Conservation (phyloP, 30 jellyfish, hydroid and myxozoan species). For the Haliclystus octoradiatus region DNA sequence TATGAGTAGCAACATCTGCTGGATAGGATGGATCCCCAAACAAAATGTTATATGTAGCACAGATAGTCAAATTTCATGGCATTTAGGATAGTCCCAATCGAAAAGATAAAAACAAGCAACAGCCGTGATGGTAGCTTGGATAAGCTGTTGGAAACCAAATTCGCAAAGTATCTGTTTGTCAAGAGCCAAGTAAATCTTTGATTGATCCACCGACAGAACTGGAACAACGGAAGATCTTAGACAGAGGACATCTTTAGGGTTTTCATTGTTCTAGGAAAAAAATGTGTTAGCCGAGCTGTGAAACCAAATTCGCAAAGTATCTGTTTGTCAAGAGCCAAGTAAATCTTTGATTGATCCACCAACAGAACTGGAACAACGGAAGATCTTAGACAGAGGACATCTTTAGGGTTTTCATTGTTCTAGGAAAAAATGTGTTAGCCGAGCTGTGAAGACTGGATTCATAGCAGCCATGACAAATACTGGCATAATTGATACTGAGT, state of each 20-base stretch:
- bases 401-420: too few relatives aligned
- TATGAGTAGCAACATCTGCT: too few relatives aligned
- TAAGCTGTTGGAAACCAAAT: not conserved
- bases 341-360: not conserved
- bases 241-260: too few relatives aligned
- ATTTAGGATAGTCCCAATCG: not conserved
- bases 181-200: not conserved
- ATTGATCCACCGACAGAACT: not conserved
- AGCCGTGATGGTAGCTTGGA: not conserved
- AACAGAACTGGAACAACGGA: not conserved
- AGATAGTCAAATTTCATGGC: not conserved
- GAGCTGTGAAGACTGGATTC: too few relatives aligned
- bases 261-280: too few relatives aligned
- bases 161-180: not conserved
- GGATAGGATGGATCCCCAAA: too few relatives aligned
- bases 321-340: not conserved
- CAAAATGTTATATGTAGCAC: not conserved
- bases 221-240: not conserved
- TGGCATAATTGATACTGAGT: too few relatives aligned
- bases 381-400: too few relatives aligned
- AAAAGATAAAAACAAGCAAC: not conserved
- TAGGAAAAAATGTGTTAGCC: too few relatives aligned
- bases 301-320: not conserved
- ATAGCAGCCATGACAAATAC: too few relatives aligned
- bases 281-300: too few relatives aligned